These are phyloP conservation scores for Heliconius ethilla DNA, from an alignment of 2,888 invertebrate species.

Conservation along the genomic window DNA sequence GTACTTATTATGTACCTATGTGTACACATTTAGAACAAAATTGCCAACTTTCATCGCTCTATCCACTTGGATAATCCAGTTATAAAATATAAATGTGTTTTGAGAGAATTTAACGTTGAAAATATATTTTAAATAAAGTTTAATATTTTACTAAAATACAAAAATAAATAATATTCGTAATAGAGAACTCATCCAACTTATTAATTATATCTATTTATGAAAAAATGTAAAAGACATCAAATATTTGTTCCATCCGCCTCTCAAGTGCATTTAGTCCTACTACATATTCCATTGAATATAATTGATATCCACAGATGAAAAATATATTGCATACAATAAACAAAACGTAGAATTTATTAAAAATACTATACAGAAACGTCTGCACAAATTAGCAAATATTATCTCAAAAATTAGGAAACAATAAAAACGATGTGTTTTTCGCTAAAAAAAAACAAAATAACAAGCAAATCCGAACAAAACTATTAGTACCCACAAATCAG, in stretches of 20 bases:
- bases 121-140: neutral
- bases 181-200: neutral
- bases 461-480: neutral
- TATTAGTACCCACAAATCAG: constrained; percentile 4
- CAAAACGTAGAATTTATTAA: too few relatives aligned
- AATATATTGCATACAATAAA: too few relatives aligned
- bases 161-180: neutral
- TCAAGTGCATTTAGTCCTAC: too few relatives aligned
- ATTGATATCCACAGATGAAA: too few relatives aligned
- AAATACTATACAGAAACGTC: too few relatives aligned
- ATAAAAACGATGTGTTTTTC: neutral
- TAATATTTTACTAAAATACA: neutral
- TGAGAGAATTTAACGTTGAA: neutral
- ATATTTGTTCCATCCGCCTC: neutral
- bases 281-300: too few relatives aligned
- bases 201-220: neutral
- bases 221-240: neutral
- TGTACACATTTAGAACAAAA: neutral
- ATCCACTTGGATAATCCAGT: neutral
- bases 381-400: neutral
- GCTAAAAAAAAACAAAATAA: neutral
- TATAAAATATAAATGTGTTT: constrained; percentile 15
- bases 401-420: neutral
- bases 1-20: neutral
- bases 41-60: neutral